Evolutionary conservation across 2,888 invertebrate genomes (phyloP).

Genomic region (Boloria selene): DNA sequence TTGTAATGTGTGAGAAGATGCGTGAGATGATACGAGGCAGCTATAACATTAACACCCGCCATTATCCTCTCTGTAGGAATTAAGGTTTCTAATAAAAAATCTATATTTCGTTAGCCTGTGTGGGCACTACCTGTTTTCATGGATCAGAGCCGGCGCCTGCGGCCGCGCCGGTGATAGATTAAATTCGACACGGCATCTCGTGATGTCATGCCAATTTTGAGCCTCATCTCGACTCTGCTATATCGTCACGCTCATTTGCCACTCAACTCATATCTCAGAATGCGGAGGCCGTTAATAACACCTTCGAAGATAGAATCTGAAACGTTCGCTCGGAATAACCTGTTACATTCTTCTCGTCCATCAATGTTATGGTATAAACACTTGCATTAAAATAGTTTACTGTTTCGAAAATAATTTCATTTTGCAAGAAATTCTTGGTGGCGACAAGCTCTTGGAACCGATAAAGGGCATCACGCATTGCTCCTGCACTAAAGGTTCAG

Average conservation of each 20-base stretch:
- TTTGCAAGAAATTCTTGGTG: conserved; percentile 73
- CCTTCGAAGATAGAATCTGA: conserved; percentile 55
- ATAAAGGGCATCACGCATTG: conserved; percentile 69
- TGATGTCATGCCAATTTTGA: conserved; percentile 79
- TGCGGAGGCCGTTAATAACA: conserved; percentile 55
- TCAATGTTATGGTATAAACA: conserved; percentile 7
- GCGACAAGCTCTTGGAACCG: conserved; percentile 74
- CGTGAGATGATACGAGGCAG: conserved; percentile 54
- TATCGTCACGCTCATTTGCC: conserved; percentile 70
- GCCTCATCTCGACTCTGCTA: conserved; percentile 56
- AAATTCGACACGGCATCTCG: conserved; percentile 80
- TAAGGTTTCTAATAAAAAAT: conserved; percentile 48
- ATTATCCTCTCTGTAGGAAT: conserved; percentile 60
- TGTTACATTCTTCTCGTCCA: conserved; percentile 13
- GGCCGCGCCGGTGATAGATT: conserved; percentile 77
- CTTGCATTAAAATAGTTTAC: conserved; percentile 16
- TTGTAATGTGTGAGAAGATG: conserved; percentile 48
- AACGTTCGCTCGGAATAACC: conserved; percentile 39
- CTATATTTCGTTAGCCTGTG: conserved; percentile 60
- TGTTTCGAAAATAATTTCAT: conserved; percentile 66
- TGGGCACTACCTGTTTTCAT: conserved; percentile 54
- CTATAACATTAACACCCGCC: conserved; percentile 54
- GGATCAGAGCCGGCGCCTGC: conserved; percentile 66
- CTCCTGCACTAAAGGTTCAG: conserved; percentile 61
- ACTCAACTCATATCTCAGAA: conserved; percentile 53